Evolutionary conservation across 2,113 vertebrate species (phyloP).

Genomic region (Oceanodroma tethys): DNA sequence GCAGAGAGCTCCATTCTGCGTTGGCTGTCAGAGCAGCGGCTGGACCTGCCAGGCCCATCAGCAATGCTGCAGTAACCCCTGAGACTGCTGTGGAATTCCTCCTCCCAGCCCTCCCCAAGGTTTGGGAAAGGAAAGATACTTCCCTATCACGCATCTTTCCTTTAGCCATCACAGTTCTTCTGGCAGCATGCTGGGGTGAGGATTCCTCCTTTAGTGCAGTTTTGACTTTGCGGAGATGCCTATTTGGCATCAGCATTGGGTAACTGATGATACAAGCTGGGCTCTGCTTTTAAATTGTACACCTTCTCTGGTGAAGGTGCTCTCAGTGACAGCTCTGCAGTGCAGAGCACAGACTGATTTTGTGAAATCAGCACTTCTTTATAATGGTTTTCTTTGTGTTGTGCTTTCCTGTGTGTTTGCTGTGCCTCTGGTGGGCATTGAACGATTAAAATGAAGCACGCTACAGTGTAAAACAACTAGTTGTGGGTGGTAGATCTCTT

Average conservation of each 20-base stretch:
- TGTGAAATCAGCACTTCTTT: not conserved
- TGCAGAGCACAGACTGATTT: not conserved
- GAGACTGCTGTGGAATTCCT: not conserved
- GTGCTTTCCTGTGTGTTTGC: not conserved
- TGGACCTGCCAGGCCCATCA: not conserved
- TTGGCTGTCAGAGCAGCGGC: not conserved
- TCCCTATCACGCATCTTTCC: not conserved
- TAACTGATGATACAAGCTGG: not conserved
- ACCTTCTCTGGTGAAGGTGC: not conserved
- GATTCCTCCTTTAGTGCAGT: not conserved
- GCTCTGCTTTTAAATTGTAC: not conserved
- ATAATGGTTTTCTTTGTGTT: not conserved
- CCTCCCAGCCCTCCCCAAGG: not conserved
- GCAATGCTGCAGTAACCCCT: not conserved
- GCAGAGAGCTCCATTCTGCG: not conserved
- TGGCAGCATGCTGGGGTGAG: not conserved
- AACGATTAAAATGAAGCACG: not conserved
- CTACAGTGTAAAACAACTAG: not conserved
- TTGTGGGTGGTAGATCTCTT: not conserved
- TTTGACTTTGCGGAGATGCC: not conserved
- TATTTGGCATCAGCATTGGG: not conserved
- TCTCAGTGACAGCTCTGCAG: not conserved
- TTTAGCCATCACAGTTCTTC: not conserved
- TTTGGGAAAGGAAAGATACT: not conserved
- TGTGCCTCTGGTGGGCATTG: not conserved